Percentiles rank a stretch among this genome's conserved stretches.
phyloP scores from a whole-genome alignment of 2,113 vertebrate genomes.

The Chitala chitala region DNA sequence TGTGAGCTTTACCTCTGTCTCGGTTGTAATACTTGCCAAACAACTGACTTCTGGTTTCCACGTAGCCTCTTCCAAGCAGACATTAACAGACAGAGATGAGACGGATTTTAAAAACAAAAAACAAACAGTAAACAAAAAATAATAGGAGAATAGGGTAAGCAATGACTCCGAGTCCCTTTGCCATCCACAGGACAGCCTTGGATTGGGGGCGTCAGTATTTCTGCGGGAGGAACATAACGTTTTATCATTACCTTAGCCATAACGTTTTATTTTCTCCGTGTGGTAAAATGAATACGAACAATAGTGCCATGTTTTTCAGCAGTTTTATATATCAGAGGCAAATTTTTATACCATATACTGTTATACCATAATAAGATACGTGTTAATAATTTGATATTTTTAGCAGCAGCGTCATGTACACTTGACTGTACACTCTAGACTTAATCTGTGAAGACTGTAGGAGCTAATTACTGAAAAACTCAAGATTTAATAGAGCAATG shows the following conservation, averaged over 20 bases:
- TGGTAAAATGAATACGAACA: no score
- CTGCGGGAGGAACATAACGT: conserved; percentile 18
- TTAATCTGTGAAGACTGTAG: no score
- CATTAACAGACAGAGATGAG: neutral
- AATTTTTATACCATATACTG: no score
- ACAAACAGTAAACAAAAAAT: no score
- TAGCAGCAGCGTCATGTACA: no score
- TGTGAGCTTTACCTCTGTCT: neutral
- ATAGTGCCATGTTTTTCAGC: neutral
- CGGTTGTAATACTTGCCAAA: neutral
- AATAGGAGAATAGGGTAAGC: neutral
- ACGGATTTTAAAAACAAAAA: no score
- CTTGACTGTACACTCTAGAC: no score
- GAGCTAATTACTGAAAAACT: no score
- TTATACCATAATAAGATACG: no score
- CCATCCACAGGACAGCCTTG: neutral
- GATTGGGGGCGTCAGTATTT: neutral
- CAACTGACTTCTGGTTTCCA: neutral
- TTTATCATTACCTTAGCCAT: neutral
- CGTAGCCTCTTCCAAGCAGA: neutral
- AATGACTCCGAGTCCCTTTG: neutral
- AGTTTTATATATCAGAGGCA: neutral
- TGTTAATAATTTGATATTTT: no score
- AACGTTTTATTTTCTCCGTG: neutral
- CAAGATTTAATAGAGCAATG: no score